Evolutionary conservation across 1,140 invertebrate genomes (phyloP).

Genomic region (Orchestia grillus): DNA sequence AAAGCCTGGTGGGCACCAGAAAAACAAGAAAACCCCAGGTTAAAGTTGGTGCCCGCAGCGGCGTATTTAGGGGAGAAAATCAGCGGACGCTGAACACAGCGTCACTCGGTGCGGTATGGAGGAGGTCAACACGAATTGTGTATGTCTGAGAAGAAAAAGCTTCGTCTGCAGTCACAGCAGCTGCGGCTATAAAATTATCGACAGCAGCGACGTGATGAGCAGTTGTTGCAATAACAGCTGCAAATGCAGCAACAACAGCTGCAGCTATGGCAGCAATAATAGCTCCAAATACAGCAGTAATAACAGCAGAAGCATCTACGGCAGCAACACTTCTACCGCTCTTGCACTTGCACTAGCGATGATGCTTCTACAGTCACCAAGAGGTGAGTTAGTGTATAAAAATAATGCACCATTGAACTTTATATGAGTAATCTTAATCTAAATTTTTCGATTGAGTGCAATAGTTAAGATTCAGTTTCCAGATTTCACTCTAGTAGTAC

Average conservation of each 20-base stretch:
- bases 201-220: neutral
- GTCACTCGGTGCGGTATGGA: neutral
- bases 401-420: neutral
- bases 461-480: neutral
- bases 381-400: neutral
- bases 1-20: too few species aligned
- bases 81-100: neutral
- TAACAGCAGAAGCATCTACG: neutral
- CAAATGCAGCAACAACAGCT: neutral
- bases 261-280: neutral
- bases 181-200: neutral
- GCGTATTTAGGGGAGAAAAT: neutral
- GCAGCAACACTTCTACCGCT: neutral
- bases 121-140: neutral
- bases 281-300: neutral
- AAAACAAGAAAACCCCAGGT: neutral
- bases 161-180: neutral
- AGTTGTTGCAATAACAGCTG: neutral
- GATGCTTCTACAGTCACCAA: neutral
- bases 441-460: neutral
- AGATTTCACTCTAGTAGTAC: neutral
- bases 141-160: neutral
- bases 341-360: neutral
- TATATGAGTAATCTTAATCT: neutral
- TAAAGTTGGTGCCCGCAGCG: neutral